Evolutionary conservation across 2,888 invertebrate species (phyloP).

Genomic region (Napeogenes inachia): DNA sequence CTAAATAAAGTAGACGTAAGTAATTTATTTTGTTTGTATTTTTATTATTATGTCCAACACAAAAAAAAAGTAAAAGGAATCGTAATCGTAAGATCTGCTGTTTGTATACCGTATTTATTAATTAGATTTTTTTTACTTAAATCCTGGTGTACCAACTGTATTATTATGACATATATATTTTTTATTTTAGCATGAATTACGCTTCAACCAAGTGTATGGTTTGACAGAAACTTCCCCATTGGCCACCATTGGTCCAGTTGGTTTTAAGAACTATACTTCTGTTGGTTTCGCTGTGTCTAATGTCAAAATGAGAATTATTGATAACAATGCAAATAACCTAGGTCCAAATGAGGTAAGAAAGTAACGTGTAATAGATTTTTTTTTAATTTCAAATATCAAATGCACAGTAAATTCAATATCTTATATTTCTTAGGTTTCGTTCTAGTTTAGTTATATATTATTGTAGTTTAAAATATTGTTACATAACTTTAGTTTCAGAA

Average conservation of each 20-base stretch:
- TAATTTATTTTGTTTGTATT: not conserved
- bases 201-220: conserved; percentile 75
- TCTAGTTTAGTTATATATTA: no score
- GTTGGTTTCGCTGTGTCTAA: conserved; percentile 77
- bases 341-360: conserved; percentile 60
- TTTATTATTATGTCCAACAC: no score
- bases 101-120: no score
- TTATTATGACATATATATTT: not conserved
- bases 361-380: not conserved
- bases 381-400: no score
- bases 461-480: no score
- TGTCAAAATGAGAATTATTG: conserved; percentile 77
- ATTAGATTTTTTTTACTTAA: no score
- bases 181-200: conserved; percentile 34
- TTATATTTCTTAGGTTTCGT: no score
- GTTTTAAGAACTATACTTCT: conserved; percentile 35
- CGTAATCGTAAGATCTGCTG: no score
- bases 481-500: no score
- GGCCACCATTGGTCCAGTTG: conserved; percentile 46
- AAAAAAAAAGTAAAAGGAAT: no score
- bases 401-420: no score
- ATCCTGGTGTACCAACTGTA: not conserved
- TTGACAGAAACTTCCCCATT: conserved; percentile 81
- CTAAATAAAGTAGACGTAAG: conserved; percentile 63
- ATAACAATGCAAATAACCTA: conserved; percentile 55